Percentiles rank a stretch among this genome's conserved stretches.
phyloP scores from a whole-genome alignment of 1,140 invertebrate species.

The Anastrepha obliqua region DNA sequence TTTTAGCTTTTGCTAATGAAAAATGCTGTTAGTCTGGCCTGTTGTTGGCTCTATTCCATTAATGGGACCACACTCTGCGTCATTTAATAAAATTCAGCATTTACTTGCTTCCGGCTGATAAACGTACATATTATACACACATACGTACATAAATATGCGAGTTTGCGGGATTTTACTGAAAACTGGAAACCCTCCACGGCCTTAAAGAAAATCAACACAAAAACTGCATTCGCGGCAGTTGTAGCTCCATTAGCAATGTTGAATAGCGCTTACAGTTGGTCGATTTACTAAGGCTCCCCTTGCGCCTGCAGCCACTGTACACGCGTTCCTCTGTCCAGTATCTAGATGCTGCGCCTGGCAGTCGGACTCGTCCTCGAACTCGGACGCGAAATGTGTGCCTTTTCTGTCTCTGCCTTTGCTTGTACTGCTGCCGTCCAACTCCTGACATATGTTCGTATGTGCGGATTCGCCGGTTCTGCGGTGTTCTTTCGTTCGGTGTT shows the following conservation, averaged over 20 bases:
- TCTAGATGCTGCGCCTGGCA: neutral
- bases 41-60: neutral
- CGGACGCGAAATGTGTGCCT: slow-evolving; percentile 32
- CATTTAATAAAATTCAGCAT: neutral
- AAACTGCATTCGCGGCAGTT: neutral
- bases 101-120: no score
- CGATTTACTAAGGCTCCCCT: neutral
- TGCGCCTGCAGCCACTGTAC: neutral
- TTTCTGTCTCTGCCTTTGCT: slow-evolving; percentile 6
- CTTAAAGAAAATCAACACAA: no score
- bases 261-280: slow-evolving; percentile 6
- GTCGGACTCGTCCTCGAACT: slow-evolving; percentile 30
- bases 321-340: slow-evolving; percentile 1
- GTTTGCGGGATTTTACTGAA: neutral
- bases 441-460: slow-evolving; percentile 45
- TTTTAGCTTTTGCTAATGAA: neutral
- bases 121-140: no score
- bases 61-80: neutral
- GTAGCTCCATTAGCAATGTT: neutral
- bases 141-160: no score
- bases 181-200: neutral
- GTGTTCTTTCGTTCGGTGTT: slow-evolving; percentile 51
- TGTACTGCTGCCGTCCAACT: slow-evolving; percentile 15
- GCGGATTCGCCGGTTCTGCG: slow-evolving; percentile 45
- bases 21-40: neutral